Evolutionary conservation across 2,888 invertebrate genomes (phyloP), one percentile per base, ranked within the genome.

Genomic region (Drosophila parthenogenetica): DNA sequence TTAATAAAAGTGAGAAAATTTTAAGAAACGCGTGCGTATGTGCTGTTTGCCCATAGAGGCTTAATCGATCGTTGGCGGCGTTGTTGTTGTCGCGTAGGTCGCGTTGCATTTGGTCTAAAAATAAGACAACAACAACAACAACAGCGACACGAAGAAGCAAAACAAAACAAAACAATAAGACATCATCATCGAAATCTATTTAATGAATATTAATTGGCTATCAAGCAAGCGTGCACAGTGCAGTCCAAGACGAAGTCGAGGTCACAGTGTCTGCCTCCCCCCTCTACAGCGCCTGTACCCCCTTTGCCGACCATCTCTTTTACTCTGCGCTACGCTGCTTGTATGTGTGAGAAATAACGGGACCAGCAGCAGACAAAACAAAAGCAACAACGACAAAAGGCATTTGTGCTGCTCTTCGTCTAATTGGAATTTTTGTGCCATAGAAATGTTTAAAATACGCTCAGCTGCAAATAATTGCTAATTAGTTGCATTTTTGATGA

Each of bases 191-290:
- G 69, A 72, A 82, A 81, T 76, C 81, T 81, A 66, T 73, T 81
- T 76, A 85, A 81, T 82, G 87, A 85, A 82, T 81, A 87, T 82
- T 85, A 82, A 82, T 82, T 87, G 81, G 76, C 79, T 67, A 73
- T 81, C 78, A 81, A 78, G 79, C 78, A 81, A 78, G 79, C 68
- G 59, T 67, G 75, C 63, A 73, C 46, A 46, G 37, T 62, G 68
- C 55, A 60, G 76, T 65, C 60, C 74, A 54, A 73, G 61, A 55
- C 54, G 84, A 50, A 73, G 73, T 63, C 61, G 81, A 83, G 87
- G 81, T 81, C 75, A 75, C 57, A 70, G 17, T 58, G 59, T 59
- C 65, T 60, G 57, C 39, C 48, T 16, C 11, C 5, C 29, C 29
- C 29, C 29, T 25, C 29, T 29, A 29, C 29, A 29, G 17, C 49